Conservation (phyloP, 2,888 invertebrate species). For the Chloroclystis v-ata region DNA sequence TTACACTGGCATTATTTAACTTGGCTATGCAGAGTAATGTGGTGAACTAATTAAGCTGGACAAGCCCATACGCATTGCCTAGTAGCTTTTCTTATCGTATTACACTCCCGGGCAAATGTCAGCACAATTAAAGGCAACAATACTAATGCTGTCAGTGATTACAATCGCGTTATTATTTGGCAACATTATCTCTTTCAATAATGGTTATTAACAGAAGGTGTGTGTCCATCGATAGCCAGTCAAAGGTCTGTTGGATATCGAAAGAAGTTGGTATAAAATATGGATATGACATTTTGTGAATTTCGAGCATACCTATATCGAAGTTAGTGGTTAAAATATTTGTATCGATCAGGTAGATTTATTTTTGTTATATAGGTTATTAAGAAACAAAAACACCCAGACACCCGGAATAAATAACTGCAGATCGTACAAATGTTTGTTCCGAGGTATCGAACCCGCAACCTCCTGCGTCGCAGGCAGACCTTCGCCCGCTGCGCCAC, state of each 20-base stretch:
- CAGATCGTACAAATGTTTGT: too few relatives aligned
- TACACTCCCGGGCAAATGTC: conserved; percentile 18
- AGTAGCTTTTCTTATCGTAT: conserved; percentile 3
- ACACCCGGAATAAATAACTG: too few relatives aligned
- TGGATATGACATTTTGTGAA: conserved; percentile 19
- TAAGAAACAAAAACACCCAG: too few relatives aligned
- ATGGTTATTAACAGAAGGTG: conserved; percentile 29
- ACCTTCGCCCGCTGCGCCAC: too few relatives aligned
- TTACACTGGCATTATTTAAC: too few relatives aligned
- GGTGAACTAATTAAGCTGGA: neutral
- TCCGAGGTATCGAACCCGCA: too few relatives aligned
- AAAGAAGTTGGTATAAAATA: conserved; percentile 4
- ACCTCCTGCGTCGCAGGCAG: too few relatives aligned
- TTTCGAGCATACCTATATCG: neutral
- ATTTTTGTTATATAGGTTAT: too few relatives aligned
- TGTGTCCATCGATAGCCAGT: conserved; percentile 41
- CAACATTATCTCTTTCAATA: conserved; percentile 19
- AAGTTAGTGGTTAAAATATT: too few relatives aligned
- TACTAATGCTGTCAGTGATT: conserved; percentile 22
- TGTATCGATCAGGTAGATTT: too few relatives aligned
- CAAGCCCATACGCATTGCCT: conserved; percentile 1
- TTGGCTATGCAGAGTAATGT: too few relatives aligned
- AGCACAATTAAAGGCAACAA: conserved; percentile 21
- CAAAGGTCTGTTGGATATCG: conserved; percentile 42
- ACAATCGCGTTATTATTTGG: conserved; percentile 24